Conservation (phyloP, 2,888 invertebrate species). For the Diplolepis rosae region DNA sequence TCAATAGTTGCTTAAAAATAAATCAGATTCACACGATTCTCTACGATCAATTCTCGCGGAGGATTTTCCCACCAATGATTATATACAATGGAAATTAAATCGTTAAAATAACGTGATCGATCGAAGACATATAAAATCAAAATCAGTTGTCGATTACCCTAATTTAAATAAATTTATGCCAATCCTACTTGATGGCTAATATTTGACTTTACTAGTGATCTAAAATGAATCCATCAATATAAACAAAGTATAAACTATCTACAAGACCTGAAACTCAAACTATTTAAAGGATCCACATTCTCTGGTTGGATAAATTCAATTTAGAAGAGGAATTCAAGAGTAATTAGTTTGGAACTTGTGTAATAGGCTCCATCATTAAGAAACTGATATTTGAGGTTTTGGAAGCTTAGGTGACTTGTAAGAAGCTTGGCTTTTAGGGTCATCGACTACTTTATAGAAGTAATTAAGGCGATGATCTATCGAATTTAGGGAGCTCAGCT, state of each 20-base stretch:
- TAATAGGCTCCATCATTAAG: conserved; percentile 9
- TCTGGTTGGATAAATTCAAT: not conserved
- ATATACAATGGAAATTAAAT: not conserved
- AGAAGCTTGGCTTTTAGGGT: not conserved
- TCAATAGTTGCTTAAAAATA: conserved; percentile 52
- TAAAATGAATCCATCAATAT: too few species aligned
- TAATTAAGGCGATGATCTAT: conserved; percentile 21
- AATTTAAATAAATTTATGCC: too few species aligned
- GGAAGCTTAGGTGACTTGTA: conserved; percentile 9
- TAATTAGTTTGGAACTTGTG: conserved; percentile 1
- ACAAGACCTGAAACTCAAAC: too few species aligned
- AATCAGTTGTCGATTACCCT: not conserved
- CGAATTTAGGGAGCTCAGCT: conserved; percentile 35
- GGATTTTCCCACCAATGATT: conserved; percentile 36
- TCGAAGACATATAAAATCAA: not conserved
- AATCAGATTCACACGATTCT: conserved; percentile 66
- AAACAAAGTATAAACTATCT: too few species aligned
- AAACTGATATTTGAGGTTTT: conserved; percentile 11
- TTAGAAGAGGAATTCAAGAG: not conserved
- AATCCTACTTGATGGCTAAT: too few species aligned
- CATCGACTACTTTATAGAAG: conserved; percentile 19
- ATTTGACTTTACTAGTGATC: too few species aligned
- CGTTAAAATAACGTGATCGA: not conserved
- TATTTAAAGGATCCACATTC: not conserved
- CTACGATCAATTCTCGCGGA: conserved; percentile 65